Percentiles rank a stretch among this genome's conserved stretches.
phyloP scores from a whole-genome alignment of 2,113 vertebrate genomes.

The Aptenodytes forsteri region DNA sequence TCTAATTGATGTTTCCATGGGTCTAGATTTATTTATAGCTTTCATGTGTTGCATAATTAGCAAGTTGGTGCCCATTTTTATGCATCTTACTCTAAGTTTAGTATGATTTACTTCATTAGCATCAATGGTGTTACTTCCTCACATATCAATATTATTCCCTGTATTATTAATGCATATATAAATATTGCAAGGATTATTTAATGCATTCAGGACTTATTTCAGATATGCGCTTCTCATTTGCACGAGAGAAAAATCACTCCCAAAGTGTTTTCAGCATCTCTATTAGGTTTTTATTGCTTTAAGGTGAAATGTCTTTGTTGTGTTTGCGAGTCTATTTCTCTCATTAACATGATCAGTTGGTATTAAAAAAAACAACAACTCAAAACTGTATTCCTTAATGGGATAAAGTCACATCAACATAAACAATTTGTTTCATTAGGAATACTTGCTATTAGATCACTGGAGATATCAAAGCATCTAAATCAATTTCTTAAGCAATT shows the following conservation, averaged over 20 bases:
- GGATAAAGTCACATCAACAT: not conserved
- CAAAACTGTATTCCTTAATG: not conserved
- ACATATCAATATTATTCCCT: not conserved
- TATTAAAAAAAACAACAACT: not conserved
- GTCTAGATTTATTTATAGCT: not conserved
- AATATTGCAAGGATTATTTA: conserved; percentile 22
- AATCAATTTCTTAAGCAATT: conserved; percentile 34
- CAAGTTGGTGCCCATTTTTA: not conserved
- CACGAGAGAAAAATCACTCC: not conserved
- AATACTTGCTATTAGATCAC: not conserved
- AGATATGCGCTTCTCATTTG: not conserved
- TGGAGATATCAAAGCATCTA: conserved; percentile 1
- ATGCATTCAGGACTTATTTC: not conserved
- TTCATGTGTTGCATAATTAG: not conserved
- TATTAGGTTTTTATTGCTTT: not conserved
- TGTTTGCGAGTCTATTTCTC: not conserved
- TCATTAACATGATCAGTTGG: not conserved
- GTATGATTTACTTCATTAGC: not conserved
- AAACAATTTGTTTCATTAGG: not conserved
- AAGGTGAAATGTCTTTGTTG: not conserved
- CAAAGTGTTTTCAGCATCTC: not conserved
- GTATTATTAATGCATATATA: not conserved
- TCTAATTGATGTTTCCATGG: not conserved
- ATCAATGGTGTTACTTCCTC: not conserved
- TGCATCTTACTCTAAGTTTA: conserved; percentile 2